Percentiles rank a stretch among this genome's conserved stretches.
These are phyloP conservation scores for Pseudomyrmex flavicornis DNA, from an alignment of 1,140 invertebrate species.

Conservation along the genomic window DNA sequence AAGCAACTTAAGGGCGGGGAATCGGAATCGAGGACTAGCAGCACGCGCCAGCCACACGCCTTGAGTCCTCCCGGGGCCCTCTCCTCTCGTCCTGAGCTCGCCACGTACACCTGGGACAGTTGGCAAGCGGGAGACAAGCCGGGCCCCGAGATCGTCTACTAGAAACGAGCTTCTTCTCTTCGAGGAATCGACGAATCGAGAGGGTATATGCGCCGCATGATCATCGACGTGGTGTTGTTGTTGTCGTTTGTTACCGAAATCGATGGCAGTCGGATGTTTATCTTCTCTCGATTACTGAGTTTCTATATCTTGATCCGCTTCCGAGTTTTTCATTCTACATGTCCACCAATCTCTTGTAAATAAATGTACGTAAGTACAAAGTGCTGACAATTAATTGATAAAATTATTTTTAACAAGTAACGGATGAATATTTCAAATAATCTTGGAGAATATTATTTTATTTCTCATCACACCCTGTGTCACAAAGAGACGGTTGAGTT, in stretches of 20 bases:
- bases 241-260: constrained; percentile 40
- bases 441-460: no score
- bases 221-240: background rate
- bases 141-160: constrained; percentile 65
- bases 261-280: constrained; percentile 11
- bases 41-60: constrained; percentile 83
- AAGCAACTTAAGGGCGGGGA: constrained; percentile 75
- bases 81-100: constrained; percentile 60
- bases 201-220: constrained; percentile 19
- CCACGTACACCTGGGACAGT: constrained; percentile 82
- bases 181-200: constrained; percentile 43
- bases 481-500: no score
- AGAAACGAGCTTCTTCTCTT: constrained; percentile 62
- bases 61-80: constrained; percentile 68
- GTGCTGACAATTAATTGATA: no score
- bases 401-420: no score
- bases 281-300: background rate
- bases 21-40: constrained; percentile 75
- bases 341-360: no score
- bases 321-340: background rate
- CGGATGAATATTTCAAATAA: no score
- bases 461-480: no score
- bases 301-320: background rate
- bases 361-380: no score
- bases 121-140: constrained; percentile 81